Conservation (phyloP, 2,113 vertebrate genomes). For the Podilymbus podiceps region DNA sequence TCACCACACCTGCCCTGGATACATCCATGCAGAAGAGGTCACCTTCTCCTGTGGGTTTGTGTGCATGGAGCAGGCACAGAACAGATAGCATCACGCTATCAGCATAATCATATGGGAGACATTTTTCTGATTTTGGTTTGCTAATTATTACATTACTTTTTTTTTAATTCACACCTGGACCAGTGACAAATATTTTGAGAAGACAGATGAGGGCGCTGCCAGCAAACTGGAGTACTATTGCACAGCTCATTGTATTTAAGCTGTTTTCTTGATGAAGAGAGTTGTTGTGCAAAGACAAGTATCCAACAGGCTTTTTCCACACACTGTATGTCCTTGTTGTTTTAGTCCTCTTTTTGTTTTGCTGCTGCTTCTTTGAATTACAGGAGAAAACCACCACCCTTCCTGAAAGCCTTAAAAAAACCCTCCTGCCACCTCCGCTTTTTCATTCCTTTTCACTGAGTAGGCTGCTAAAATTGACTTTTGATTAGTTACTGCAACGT, state of each 20-base stretch:
- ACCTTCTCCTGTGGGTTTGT: background rate
- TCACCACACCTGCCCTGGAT: background rate
- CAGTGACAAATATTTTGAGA: background rate
- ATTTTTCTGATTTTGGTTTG: background rate
- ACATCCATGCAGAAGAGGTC: background rate
- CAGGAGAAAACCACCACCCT: background rate
- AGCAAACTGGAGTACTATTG: background rate
- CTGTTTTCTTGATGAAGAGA: background rate
- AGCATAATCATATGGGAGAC: background rate
- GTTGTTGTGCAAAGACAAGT: background rate
- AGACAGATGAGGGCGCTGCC: constrained; percentile 1
- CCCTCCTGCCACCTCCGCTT: background rate
- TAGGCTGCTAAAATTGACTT: constrained; percentile 7
- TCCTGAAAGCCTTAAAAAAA: background rate
- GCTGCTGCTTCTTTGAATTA: background rate
- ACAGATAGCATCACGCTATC: background rate
- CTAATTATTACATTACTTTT: background rate
- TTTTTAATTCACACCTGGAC: background rate
- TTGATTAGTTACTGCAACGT: background rate
- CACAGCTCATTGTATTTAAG: background rate
- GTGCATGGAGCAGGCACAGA: background rate
- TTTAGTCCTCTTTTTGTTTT: background rate
- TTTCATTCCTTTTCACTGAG: constrained; percentile 10
- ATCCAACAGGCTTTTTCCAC: background rate
- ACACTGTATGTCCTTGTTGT: background rate